phyloP scores from a whole-genome alignment of 2,888 invertebrate species.

The Camponotus fellah region DNA sequence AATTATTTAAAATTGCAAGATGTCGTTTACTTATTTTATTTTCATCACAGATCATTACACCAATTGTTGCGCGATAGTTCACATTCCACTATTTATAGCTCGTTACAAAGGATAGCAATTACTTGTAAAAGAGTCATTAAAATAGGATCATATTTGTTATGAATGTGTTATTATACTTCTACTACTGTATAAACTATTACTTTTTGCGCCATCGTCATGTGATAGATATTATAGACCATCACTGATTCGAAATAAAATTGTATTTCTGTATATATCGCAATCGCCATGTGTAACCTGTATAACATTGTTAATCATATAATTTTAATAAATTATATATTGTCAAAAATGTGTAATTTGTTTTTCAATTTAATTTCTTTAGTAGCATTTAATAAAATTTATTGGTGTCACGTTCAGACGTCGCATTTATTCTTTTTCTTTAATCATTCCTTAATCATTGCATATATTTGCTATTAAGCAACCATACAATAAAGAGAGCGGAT shows the following conservation, averaged over 20 bases:
- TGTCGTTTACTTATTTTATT: neutral
- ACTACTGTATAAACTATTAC: slow-evolving; percentile 23
- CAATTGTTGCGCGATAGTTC: neutral
- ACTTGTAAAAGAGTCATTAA: slow-evolving; percentile 34
- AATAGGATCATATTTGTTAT: slow-evolving; percentile 20
- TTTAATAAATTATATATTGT: slow-evolving; percentile 53
- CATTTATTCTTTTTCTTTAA: neutral
- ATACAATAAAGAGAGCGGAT: neutral
- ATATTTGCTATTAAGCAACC: neutral
- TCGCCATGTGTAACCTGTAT: neutral
- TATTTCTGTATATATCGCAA: slow-evolving; percentile 35
- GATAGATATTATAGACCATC: slow-evolving; percentile 37
- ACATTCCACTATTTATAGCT: slow-evolving; percentile 45
- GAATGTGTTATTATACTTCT: slow-evolving; percentile 12
- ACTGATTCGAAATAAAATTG: slow-evolving; percentile 22
- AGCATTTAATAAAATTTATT: neutral
- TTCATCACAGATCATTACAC: slow-evolving; percentile 5
- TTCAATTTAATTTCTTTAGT: neutral
- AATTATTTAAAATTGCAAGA: neutral
- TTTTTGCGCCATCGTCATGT: slow-evolving; percentile 31
- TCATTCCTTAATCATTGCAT: neutral
- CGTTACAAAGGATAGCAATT: slow-evolving; percentile 15
- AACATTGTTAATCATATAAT: slow-evolving; percentile 32
- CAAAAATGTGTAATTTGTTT: neutral
- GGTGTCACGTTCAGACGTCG: neutral